Evolutionary conservation across 1,140 invertebrate species (phyloP).

Genomic region (Listronotus oregonensis): DNA sequence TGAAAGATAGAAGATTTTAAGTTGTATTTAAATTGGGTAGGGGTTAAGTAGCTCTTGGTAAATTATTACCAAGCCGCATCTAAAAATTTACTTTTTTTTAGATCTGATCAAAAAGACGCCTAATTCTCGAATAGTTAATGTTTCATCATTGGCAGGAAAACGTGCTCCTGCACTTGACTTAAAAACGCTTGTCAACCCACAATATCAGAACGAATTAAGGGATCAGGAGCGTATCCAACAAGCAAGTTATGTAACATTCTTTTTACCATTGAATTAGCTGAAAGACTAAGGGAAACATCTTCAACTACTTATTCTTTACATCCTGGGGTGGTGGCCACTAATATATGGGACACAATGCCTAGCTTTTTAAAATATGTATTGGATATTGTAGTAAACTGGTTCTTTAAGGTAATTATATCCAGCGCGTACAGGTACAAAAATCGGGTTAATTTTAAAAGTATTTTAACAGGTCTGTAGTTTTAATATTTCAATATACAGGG

Average conservation of each 20-base stretch:
- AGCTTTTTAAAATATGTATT: background rate
- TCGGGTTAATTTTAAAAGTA: too few relatives aligned
- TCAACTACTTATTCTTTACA: constrained; percentile 82
- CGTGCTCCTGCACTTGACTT: background rate
- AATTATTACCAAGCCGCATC: too few relatives aligned
- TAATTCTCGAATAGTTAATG: constrained; percentile 35
- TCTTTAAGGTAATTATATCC: constrained; percentile 55
- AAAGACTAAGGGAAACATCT: constrained; percentile 71
- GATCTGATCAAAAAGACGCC: constrained; percentile 50
- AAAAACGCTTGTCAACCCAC: constrained; percentile 20
- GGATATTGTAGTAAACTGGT: constrained; percentile 1
- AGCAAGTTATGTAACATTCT: constrained; percentile 82
- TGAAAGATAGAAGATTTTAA: too few relatives aligned
- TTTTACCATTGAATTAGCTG: constrained; percentile 79
- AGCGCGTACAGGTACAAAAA: too few relatives aligned
- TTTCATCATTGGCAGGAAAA: constrained; percentile 24
- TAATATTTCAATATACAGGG: too few relatives aligned
- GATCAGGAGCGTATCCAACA: constrained; percentile 60
- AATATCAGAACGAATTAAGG: background rate
- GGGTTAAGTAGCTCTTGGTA: too few relatives aligned
- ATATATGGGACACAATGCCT: constrained; percentile 18
- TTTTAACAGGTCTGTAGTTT: too few relatives aligned
- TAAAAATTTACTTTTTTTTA: constrained; percentile 9
- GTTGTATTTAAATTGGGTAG: too few relatives aligned
- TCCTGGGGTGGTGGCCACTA: constrained; percentile 64